Evolutionary conservation across 2,797 vertebrate species (phyloP).

Genomic region (Tenualosa thibaudeaui): DNA sequence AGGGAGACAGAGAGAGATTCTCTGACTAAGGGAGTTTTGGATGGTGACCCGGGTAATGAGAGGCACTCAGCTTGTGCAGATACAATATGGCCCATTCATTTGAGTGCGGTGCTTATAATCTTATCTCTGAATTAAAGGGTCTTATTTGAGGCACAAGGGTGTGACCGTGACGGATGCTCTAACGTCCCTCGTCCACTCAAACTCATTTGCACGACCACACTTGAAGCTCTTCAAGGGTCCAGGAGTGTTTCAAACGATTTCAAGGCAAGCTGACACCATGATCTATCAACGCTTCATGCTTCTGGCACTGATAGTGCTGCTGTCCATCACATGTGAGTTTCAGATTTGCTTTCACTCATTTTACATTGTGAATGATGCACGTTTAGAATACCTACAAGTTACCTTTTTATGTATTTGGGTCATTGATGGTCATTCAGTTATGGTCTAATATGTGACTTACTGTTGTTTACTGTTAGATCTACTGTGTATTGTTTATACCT

Average conservation of each 20-base stretch:
- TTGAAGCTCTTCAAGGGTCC: neutral
- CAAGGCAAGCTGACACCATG: neutral
- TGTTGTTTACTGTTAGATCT: neutral
- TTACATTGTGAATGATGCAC: neutral
- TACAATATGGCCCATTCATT: slow-evolving; percentile 21
- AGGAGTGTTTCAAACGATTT: neutral
- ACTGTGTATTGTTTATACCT: neutral
- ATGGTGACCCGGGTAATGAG: neutral
- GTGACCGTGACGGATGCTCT: neutral
- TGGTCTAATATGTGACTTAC: neutral
- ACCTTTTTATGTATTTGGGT: neutral
- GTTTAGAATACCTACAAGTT: neutral
- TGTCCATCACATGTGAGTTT: slow-evolving; percentile 20
- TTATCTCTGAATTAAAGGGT: neutral
- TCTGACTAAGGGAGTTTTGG: neutral
- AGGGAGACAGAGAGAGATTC: neutral
- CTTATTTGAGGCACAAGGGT: slow-evolving; percentile 8
- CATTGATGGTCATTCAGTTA: neutral
- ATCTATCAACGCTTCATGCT: slow-evolving; percentile 13
- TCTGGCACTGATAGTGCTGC: neutral
- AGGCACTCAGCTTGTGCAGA: neutral
- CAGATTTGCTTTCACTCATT: neutral
- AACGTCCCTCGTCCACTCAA: neutral
- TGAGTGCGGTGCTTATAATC: neutral
- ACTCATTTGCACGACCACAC: slow-evolving; percentile 6